Percentiles rank a stretch among this genome's conserved stretches.
Evolutionary conservation across 2,888 invertebrate genomes (phyloP).

Genomic region (Caenorhabditis becei): DNA sequence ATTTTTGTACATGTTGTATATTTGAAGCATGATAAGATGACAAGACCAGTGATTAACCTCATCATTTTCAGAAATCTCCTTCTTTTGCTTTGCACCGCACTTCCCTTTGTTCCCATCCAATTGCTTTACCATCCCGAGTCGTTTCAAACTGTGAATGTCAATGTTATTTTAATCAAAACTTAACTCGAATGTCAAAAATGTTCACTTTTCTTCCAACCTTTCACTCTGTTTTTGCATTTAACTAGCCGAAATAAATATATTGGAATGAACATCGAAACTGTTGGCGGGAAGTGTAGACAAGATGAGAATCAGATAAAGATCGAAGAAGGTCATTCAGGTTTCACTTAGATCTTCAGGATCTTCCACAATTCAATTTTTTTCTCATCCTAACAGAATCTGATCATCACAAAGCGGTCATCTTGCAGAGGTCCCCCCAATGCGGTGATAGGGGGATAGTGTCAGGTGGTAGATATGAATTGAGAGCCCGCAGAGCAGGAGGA

Average conservation of each 20-base stretch:
- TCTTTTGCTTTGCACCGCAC: neutral
- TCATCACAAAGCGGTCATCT: constrained; percentile 29
- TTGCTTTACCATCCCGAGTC: constrained; percentile 3
- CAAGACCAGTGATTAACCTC: neutral
- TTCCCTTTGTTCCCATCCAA: neutral
- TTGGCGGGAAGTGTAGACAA: neutral
- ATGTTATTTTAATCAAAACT: neutral
- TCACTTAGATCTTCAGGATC: neutral
- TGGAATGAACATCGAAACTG: neutral
- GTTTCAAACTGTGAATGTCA: constrained; percentile 9
- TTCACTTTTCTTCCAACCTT: constrained; percentile 20
- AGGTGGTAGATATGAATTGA: constrained; percentile 63
- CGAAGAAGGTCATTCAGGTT: constrained; percentile 1
- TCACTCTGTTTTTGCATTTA: constrained; percentile 36
- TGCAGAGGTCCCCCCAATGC: constrained; percentile 41
- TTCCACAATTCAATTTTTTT: neutral
- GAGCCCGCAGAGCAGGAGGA: constrained; percentile 34
- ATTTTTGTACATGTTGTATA: constrained; percentile 15
- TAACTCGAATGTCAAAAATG: neutral
- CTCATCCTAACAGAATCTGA: neutral
- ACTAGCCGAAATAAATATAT: constrained; percentile 8
- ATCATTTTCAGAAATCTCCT: constrained; percentile 12
- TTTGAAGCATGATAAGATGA: neutral
- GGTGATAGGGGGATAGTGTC: constrained; percentile 57
- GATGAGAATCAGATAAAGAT: neutral